Conservation (phyloP, 30 jellyfish, hydroid and myxozoan species). For the Morbakka virulenta region DNA sequence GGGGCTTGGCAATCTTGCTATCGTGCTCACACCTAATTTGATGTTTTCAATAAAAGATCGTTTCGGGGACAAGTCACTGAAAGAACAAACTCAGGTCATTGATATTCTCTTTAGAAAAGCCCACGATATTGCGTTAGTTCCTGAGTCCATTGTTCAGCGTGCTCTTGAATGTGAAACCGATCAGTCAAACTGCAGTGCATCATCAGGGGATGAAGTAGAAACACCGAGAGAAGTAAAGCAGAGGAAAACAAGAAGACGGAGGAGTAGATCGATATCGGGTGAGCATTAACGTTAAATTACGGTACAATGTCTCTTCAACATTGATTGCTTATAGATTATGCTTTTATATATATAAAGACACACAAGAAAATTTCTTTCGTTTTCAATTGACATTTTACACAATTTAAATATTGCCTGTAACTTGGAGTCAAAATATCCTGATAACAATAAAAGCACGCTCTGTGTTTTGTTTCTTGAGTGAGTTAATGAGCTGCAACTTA, state of each 20-base stretch:
- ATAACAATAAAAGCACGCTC: too few species aligned
- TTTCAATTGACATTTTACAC: too few species aligned
- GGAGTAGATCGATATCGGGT: constrained; percentile 98
- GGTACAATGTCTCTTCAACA: too few species aligned
- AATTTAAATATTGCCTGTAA: too few species aligned
- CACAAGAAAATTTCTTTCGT: too few species aligned
- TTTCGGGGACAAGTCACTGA: constrained; percentile 76
- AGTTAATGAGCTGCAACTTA: too few species aligned
- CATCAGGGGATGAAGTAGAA: constrained; percentile 97
- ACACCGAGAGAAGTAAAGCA: constrained; percentile 24
- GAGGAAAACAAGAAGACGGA: constrained; percentile 43
- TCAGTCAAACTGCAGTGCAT: constrained; percentile 62
- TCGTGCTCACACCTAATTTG: constrained; percentile 89
- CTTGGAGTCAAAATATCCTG: too few species aligned
- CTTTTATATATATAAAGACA: too few species aligned
- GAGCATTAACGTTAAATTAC: too few species aligned
- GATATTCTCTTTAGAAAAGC: constrained; percentile 76
- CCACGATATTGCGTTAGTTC: constrained; percentile 72
- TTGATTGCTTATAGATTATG: too few species aligned
- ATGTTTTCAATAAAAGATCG: constrained; percentile 70
- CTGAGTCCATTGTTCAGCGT: constrained; percentile 66
- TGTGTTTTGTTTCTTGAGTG: too few species aligned
- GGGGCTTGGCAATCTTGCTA: constrained; percentile 90
- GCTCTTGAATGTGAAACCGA: constrained; percentile 64
- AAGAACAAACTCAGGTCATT: constrained; percentile 88